Evolutionary conservation across 2,888 invertebrate genomes (phyloP).

Genomic region (Carcina quercana): DNA sequence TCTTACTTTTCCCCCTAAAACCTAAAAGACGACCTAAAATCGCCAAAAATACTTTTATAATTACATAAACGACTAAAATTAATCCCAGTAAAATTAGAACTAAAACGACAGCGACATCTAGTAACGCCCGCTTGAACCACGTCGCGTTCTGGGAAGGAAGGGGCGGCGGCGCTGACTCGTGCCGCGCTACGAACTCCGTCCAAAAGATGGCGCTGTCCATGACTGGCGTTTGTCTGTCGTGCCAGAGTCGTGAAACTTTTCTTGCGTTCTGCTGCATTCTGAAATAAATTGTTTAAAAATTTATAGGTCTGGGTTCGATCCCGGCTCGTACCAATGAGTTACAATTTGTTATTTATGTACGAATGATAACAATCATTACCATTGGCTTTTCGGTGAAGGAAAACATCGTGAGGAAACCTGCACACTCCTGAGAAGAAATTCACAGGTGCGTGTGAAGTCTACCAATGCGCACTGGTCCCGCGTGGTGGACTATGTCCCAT

Average conservation of each 20-base stretch:
- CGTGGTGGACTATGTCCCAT: no score
- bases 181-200: slow-evolving; percentile 76
- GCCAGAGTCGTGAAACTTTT: slow-evolving; percentile 63
- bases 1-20: background rate
- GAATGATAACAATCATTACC: no score
- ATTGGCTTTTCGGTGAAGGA: no score
- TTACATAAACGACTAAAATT: slow-evolving; percentile 19
- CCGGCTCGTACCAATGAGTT: no score
- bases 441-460: no score
- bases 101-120: slow-evolving; percentile 44
- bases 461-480: no score
- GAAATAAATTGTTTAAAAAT: slow-evolving; percentile 13
- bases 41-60: slow-evolving; percentile 23
- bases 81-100: slow-evolving; percentile 22
- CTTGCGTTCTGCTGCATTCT: slow-evolving; percentile 58
- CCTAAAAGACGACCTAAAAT: slow-evolving; percentile 17
- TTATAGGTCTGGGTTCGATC: no score
- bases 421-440: no score
- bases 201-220: slow-evolving; percentile 77
- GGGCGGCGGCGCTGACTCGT: slow-evolving; percentile 43
- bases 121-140: slow-evolving; percentile 34
- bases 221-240: slow-evolving; percentile 70
- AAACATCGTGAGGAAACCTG: no score
- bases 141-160: slow-evolving; percentile 31
- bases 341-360: no score